Conservation (phyloP, 2,888 invertebrate genomes). For the Tyria jacobaeae region DNA sequence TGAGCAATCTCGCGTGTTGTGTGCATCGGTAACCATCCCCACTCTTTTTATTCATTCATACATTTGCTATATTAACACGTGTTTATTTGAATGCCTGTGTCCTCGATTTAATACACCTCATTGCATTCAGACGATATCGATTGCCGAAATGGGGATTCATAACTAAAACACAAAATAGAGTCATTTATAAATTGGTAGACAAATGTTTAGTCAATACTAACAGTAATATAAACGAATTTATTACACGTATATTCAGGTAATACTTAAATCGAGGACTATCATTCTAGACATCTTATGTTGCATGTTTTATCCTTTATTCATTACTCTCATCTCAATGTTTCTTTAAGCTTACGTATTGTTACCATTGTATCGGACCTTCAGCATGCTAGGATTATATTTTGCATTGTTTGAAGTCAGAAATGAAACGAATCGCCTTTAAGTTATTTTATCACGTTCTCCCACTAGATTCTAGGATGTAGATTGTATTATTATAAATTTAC, state of each 20-base stretch:
- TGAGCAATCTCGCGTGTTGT: conserved; percentile 98
- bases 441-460: conserved; percentile 46
- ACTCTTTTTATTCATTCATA: conserved; percentile 89
- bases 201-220: not conserved
- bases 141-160: not conserved
- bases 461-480: conserved; percentile 45
- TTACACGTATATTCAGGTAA: not conserved
- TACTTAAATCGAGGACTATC: conserved; percentile 69
- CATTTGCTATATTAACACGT: conserved; percentile 80
- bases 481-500: conserved; percentile 15
- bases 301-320: conserved; percentile 73
- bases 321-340: conserved; percentile 46
- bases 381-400: conserved; percentile 22
- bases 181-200: not conserved
- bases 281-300: conserved; percentile 73
- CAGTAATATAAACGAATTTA: not conserved
- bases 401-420: conserved; percentile 22
- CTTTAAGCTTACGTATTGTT: conserved; percentile 33
- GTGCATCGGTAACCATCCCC: conserved; percentile 96
- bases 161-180: not conserved
- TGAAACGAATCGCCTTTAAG: conserved; percentile 21
- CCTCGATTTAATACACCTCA: conserved; percentile 62
- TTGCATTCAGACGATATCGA: conserved; percentile 13
- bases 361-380: conserved; percentile 25
- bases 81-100: conserved; percentile 70